Evolutionary conservation across 1,140 invertebrate species (phyloP).

Genomic region (Drosophila sp.): DNA sequence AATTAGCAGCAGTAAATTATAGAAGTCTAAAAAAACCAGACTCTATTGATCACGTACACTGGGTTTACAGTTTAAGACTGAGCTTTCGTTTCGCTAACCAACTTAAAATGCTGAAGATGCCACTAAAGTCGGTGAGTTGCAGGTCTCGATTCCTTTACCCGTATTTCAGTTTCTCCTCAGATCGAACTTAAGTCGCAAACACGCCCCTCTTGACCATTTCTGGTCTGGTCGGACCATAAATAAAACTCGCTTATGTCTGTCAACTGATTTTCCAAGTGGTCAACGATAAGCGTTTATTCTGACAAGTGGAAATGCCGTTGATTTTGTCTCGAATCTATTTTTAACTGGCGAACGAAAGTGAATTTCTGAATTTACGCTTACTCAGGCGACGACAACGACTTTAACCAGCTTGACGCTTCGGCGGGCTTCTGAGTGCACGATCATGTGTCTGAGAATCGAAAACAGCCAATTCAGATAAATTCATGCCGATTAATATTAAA

Average conservation of each 20-base stretch:
- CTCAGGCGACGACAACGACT: slow-evolving; percentile 22
- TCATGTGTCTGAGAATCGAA: slow-evolving; percentile 30
- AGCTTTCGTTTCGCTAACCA: neutral
- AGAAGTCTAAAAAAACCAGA: slow-evolving; percentile 26
- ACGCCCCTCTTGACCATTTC: slow-evolving; percentile 26
- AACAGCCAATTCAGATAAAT: slow-evolving; percentile 52
- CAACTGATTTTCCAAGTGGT: neutral
- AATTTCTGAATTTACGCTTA: slow-evolving; percentile 61
- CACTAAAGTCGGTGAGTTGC: slow-evolving; percentile 29
- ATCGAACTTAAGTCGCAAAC: slow-evolving; percentile 1
- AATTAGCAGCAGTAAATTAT: slow-evolving; percentile 66
- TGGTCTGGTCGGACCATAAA: slow-evolving; percentile 3
- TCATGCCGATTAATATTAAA: neutral
- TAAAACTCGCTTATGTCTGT: slow-evolving; percentile 22
- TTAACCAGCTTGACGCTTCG: slow-evolving; percentile 32
- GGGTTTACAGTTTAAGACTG: slow-evolving; percentile 44
- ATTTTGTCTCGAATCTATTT: slow-evolving; percentile 58
- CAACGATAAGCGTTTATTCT: slow-evolving; percentile 17
- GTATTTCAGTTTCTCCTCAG: neutral
- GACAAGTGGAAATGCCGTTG: slow-evolving; percentile 51
- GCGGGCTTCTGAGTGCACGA: neutral
- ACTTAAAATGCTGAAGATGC: slow-evolving; percentile 24
- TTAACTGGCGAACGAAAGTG: slow-evolving; percentile 75
- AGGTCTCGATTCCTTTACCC: slow-evolving; percentile 19
- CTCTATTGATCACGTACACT: slow-evolving; percentile 50